phyloP scores from a whole-genome alignment of 2,888 invertebrate genomes.

The Imbricaverruca yamaguchii region DNA sequence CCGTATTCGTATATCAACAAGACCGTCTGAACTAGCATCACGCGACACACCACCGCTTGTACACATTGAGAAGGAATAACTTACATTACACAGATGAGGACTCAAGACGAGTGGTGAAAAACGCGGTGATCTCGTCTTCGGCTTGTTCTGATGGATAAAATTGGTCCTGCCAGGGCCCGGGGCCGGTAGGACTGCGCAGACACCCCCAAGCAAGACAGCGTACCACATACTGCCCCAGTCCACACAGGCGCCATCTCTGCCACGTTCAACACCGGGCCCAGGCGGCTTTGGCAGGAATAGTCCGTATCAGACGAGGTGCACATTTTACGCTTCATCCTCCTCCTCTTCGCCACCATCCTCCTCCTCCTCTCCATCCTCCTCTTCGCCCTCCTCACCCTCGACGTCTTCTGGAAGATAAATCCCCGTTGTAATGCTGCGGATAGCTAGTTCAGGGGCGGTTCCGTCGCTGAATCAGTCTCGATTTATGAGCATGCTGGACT shows the following conservation, averaged over 20 bases:
- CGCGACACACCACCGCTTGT: background rate
- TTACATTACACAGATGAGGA: conserved; percentile 18
- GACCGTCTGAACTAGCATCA: background rate
- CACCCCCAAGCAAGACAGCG: background rate
- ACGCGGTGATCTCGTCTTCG: conserved; percentile 4
- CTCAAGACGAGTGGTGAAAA: conserved; percentile 15
- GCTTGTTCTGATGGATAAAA: conserved; percentile 3
- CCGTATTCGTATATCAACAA: background rate
- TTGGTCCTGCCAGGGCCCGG: background rate
- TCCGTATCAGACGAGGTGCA: background rate
- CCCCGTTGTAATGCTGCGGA: no score
- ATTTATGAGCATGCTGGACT: no score
- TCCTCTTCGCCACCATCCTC: conserved; percentile 19
- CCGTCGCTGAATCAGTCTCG: no score
- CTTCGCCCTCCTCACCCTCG: conserved; percentile 22
- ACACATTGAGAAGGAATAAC: conserved; percentile 15
- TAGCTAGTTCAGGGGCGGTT: no score
- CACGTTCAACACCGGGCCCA: background rate
- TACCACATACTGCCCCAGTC: background rate
- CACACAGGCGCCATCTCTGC: background rate
- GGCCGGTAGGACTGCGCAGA: background rate
- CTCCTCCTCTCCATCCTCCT: conserved; percentile 15
- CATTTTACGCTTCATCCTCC: background rate
- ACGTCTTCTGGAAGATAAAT: background rate
- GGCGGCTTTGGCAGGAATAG: background rate